These are phyloP conservation scores for Archivesica marissinica DNA, from an alignment of 1,140 invertebrate genomes.

Conservation along the genomic window DNA sequence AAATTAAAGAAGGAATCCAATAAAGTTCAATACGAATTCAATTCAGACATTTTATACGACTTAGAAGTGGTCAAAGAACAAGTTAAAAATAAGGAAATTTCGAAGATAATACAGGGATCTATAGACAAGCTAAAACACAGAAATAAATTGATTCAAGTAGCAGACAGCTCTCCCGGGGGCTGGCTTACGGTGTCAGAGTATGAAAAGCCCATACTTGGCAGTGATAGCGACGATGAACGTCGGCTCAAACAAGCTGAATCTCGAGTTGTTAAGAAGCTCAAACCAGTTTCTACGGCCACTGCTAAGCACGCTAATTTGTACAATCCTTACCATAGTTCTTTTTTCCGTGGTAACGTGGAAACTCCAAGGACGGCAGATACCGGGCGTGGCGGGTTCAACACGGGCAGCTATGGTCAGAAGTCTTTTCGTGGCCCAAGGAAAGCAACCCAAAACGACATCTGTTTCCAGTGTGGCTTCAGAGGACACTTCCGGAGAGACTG, in stretches of 20 bases:
- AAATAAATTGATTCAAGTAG: slow-evolving; percentile 13
- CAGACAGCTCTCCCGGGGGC: slow-evolving; percentile 13
- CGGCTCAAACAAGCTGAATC: not conserved
- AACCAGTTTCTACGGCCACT: not conserved
- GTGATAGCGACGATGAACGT: slow-evolving; percentile 7
- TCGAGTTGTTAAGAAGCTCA: not conserved
- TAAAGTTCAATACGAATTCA: not conserved
- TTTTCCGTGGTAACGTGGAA: not conserved
- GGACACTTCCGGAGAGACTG: slow-evolving; percentile 23
- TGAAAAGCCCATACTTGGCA: not conserved
- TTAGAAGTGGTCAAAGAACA: not conserved
- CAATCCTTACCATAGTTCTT: no score
- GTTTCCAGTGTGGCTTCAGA: not conserved
- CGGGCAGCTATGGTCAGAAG: not conserved
- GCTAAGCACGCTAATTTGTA: no score
- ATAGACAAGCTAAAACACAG: not conserved
- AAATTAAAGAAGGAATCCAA: not conserved
- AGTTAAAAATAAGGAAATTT: not conserved
- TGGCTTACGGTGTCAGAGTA: slow-evolving; percentile 1
- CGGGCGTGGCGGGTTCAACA: no score
- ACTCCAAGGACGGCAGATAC: no score
- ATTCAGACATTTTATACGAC: not conserved
- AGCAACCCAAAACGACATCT: not conserved
- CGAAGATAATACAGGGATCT: no score
- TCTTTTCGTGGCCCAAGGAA: not conserved